These are phyloP conservation scores for Vidua macroura DNA, from an alignment of 2,113 vertebrate species.

Conservation along the genomic window DNA sequence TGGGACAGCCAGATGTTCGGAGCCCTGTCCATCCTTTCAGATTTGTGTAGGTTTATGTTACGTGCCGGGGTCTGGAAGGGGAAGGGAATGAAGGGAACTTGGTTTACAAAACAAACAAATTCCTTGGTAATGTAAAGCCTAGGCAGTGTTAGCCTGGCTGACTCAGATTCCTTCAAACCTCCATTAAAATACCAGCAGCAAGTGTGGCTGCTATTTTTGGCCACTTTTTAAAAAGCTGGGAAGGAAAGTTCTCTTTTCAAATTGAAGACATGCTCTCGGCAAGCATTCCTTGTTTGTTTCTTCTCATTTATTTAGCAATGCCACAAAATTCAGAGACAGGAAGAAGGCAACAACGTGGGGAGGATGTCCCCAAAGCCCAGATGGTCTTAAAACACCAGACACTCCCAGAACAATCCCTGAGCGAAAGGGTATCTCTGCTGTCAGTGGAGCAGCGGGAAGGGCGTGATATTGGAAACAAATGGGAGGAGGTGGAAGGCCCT, in stretches of 20 bases:
- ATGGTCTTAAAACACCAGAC: not conserved
- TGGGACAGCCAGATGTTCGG: not conserved
- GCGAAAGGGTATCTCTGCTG: not conserved
- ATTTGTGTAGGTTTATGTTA: conserved; percentile 44
- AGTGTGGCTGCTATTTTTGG: conserved; percentile 59
- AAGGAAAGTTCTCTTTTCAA: conserved; percentile 4
- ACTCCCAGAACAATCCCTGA: not conserved
- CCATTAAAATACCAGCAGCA: conserved; percentile 81
- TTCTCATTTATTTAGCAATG: not conserved
- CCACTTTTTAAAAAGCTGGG: conserved; percentile 36
- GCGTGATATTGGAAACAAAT: not conserved
- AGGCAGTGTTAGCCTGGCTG: conserved; percentile 67
- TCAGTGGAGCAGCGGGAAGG: not conserved
- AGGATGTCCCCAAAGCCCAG: not conserved
- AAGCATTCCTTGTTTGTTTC: not conserved
- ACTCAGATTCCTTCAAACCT: conserved; percentile 73
- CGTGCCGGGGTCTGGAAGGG: not conserved
- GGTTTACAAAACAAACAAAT: conserved; percentile 80
- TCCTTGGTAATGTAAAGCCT: conserved; percentile 71
- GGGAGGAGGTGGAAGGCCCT: not conserved
- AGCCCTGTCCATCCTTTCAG: not conserved
- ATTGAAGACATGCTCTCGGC: not conserved
- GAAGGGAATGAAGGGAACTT: conserved; percentile 50
- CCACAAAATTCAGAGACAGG: not conserved
- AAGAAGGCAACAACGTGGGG: not conserved